A percentile compares a stretch with the other conserved stretches of the same genome.
Evolutionary conservation across 2,113 vertebrate species (phyloP).

Genomic region (Sterna hirundo): DNA sequence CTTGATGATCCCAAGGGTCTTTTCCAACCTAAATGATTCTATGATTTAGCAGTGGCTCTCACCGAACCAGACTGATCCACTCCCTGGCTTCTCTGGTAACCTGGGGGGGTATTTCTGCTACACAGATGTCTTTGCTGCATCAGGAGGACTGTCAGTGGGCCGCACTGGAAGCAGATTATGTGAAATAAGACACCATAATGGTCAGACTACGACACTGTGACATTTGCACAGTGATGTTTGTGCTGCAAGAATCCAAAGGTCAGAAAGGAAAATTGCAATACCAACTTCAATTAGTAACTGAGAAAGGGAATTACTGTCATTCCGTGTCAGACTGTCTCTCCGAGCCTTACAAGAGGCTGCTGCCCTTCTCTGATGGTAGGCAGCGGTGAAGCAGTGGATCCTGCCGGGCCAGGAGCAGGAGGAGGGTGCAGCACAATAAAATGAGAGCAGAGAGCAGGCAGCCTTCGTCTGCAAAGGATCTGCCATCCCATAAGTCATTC

Average conservation of each 20-base stretch:
- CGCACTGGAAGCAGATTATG: neutral
- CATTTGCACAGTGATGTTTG: neutral
- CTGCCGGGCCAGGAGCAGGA: neutral
- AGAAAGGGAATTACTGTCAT: neutral
- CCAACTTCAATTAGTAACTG: neutral
- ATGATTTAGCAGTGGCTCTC: neutral
- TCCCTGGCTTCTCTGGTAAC: neutral
- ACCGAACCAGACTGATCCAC: neutral
- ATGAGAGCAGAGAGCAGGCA: neutral
- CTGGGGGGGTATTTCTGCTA: neutral
- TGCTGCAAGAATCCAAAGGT: neutral
- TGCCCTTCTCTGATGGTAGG: fast-evolving
- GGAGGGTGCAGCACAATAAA: neutral
- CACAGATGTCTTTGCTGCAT: neutral
- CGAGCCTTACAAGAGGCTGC: neutral
- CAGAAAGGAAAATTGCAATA: neutral
- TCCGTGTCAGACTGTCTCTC: neutral
- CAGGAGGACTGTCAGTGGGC: neutral
- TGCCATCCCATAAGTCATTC: neutral
- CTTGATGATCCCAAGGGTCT: too few species aligned
- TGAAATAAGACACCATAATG: neutral
- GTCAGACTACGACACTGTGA: neutral
- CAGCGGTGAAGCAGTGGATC: fast-evolving
- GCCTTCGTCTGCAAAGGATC: neutral
- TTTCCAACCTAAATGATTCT: too few species aligned